Percentiles rank a stretch among this genome's conserved stretches.
These are phyloP conservation scores for Crocidura indochinensis DNA, from an alignment of 2,797 vertebrate genomes.

Conservation along the genomic window DNA sequence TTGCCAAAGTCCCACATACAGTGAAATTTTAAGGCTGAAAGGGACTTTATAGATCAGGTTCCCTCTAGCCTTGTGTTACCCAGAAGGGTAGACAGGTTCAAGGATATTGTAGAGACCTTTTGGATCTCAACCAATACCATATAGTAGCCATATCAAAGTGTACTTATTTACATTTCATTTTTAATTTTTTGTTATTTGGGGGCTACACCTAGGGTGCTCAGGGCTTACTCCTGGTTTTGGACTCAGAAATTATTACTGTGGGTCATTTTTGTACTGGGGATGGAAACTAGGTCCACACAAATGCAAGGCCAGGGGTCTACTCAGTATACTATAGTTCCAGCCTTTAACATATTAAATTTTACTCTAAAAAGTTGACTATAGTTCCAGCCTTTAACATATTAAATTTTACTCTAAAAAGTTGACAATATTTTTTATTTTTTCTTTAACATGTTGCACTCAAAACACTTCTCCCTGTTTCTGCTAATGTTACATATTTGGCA, in stretches of 20 bases:
- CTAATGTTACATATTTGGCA: too few species aligned
- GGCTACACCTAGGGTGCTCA: too few species aligned
- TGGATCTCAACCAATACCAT: neutral
- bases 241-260: too few species aligned
- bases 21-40: neutral
- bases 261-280: too few species aligned
- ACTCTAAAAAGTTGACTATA: too few species aligned
- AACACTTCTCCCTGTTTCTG: too few species aligned
- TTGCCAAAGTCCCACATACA: neutral
- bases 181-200: too few species aligned
- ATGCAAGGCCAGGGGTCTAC: too few species aligned
- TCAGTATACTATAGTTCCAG: too few species aligned
- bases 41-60: neutral
- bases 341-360: neutral
- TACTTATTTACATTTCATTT: neutral
- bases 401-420: slow-evolving; percentile 20
- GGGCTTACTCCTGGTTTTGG: too few species aligned
- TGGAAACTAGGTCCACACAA: too few species aligned
- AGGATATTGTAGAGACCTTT: too few species aligned
- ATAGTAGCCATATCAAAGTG: neutral
- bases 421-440: slow-evolving; percentile 19
- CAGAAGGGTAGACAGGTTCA: neutral
- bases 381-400: neutral
- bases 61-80: neutral
- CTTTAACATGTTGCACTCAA: neutral